Evolutionary conservation across 2,113 vertebrate species (phyloP), one percentile per base, ranked within the genome.

Genomic region (Herpailurus yagouaroundi): DNA sequence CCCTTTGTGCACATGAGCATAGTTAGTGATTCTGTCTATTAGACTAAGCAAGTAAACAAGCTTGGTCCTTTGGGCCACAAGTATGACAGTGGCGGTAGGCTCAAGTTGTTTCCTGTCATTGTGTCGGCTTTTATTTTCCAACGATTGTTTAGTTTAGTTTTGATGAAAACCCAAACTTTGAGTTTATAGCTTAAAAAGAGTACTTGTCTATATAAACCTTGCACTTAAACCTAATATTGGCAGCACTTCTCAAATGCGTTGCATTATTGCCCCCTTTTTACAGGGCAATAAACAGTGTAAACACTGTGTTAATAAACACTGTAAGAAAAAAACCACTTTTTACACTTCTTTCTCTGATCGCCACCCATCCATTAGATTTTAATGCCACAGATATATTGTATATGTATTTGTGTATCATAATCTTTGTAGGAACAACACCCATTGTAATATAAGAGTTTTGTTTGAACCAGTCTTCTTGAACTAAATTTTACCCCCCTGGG

Each of bases 21-120:
- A 98, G 97, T 98, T 98, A 98, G 98, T 95, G 96, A 98, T 98
- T 98, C 98, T 97, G 96, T 98, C 98, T 94, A 98, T 98, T 98
- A 98, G 97, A 96, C 97, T 96, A 97, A 97, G 86, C 98, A 98
- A 98, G 98, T 98, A 98, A 98, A 98, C 98, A 98, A 91, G 90
- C 76, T 52, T 80, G 93, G 97, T 86, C 98, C 98, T 98, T 64
- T 82, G 98, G 98, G 98, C 98, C 73, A 0, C 95, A 90, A 74
- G 60, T 87, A 73, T 98, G 98, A 98, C 98, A 98, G 55, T 98
- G 93, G 68, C 84, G 66, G 92, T 90, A 73, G 73, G 85, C 97
- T 97, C 91, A 83, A 85, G 92, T 97, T 97, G 82, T 95, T 98
- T 97, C 89, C 93, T 99, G 98, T 98, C 98, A 98, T 86, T 96